Evolutionary conservation across 1,140 invertebrate species (phyloP).

Genomic region (Mactra quadrangularis): DNA sequence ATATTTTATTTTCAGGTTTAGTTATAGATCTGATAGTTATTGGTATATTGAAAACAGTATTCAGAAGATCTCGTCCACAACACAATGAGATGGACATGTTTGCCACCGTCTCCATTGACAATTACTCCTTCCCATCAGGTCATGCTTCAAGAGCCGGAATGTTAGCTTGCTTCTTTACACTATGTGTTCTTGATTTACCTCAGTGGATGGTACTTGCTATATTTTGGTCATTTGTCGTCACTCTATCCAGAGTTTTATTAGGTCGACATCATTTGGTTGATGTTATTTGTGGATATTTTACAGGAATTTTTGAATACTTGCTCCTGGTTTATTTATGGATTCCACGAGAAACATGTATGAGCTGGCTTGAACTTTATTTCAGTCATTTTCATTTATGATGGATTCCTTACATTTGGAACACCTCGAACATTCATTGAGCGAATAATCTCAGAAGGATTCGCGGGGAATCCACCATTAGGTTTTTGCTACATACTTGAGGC

Average conservation of each 20-base stretch:
- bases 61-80: constrained; percentile 90
- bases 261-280: constrained; percentile 95
- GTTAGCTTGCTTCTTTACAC: constrained; percentile 86
- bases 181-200: constrained; percentile 63
- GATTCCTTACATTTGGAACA: neutral
- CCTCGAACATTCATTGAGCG: no score
- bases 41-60: constrained; percentile 91
- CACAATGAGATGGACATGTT: constrained; percentile 88
- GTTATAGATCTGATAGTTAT: constrained; percentile 94
- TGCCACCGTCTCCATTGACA: constrained; percentile 89
- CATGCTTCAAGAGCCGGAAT: constrained; percentile 94
- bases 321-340: constrained; percentile 84
- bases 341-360: constrained; percentile 65
- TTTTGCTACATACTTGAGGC: no score
- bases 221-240: constrained; percentile 90
- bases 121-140: constrained; percentile 98
- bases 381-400: constrained; percentile 76
- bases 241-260: constrained; percentile 91
- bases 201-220: constrained; percentile 84
- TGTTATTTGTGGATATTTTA: constrained; percentile 89
- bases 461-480: no score
- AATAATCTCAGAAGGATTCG: no score
- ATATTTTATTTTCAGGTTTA: constrained; percentile 89
- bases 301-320: constrained; percentile 91
- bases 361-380: constrained; percentile 74